Percentiles rank a stretch among this genome's conserved stretches.
Conservation (phyloP, 2,888 invertebrate species). For the Cantharis lateralis region DNA sequence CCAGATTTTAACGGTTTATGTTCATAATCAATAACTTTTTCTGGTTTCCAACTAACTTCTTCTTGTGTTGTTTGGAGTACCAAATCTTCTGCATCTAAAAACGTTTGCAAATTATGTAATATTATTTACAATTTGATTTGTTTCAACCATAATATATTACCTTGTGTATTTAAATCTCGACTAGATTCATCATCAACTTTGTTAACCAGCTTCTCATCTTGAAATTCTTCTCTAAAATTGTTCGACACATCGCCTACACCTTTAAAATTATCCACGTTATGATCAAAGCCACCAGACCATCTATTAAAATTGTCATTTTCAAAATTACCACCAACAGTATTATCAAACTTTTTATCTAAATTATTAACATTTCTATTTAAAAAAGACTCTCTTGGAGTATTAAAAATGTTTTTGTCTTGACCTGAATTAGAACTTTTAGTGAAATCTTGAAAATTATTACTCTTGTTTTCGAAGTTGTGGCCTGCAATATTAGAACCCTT, state of each 20-base stretch:
- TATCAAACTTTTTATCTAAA: neutral
- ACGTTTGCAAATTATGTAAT: neutral
- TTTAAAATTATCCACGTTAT: neutral
- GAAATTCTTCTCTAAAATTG: neutral
- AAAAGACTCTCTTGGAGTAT: neutral
- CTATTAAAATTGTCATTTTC: conserved; percentile 15
- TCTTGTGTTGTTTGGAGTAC: neutral
- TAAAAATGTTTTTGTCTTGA: neutral
- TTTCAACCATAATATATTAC: neutral
- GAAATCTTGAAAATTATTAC: conserved; percentile 3
- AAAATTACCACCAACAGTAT: neutral
- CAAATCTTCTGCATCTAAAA: neutral
- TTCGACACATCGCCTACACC: neutral
- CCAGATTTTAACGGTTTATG: conserved; percentile 62
- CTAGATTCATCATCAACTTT: neutral
- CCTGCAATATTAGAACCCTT: neutral
- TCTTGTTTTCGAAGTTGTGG: conserved; percentile 4
- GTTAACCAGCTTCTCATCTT: conserved; percentile 7
- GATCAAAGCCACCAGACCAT: conserved; percentile 6
- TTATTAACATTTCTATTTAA: conserved; percentile 7
- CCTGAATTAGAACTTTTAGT: neutral
- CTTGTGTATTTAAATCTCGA: neutral
- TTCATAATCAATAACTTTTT: conserved; percentile 72
- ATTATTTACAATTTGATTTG: neutral
- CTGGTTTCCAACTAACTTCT: conserved; percentile 60